A percentile compares a stretch with the other conserved stretches of the same genome.
Evolutionary conservation across 2,888 invertebrate genomes (phyloP).

Genomic region (Chymomyza amoena): DNA sequence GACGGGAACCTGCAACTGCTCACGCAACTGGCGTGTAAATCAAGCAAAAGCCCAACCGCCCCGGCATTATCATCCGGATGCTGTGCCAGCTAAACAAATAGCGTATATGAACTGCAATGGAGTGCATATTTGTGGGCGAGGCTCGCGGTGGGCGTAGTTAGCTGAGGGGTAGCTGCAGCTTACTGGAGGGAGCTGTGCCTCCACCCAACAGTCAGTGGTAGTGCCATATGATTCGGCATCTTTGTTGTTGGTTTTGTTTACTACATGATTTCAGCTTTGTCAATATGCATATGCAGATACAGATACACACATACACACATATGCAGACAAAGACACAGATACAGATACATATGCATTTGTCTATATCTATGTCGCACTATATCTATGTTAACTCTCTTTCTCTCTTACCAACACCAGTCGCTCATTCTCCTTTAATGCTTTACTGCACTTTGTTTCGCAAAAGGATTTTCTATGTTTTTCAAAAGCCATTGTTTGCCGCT

Average conservation of each 20-base stretch:
- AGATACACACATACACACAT: conserved; percentile 2
- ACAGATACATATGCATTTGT: conserved; percentile 1
- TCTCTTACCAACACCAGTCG: neutral
- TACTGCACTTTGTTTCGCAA: conserved; percentile 63
- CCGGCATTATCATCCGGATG: neutral
- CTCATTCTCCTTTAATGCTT: neutral
- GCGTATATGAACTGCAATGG: neutral
- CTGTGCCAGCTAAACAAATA: conserved; percentile 1
- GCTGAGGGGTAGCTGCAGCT: neutral
- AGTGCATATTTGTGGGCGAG: neutral
- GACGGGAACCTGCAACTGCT: neutral
- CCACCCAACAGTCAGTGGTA: neutral
- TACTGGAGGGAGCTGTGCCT: neutral
- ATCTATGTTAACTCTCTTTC: neutral
- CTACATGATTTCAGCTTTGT: conserved; percentile 46
- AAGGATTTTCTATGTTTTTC: conserved; percentile 69
- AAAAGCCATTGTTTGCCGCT: conserved; percentile 50
- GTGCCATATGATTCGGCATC: neutral
- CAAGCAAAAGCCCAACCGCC: neutral
- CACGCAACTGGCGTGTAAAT: conserved; percentile 3
- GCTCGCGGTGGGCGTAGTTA: neutral
- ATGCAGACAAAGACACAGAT: conserved; percentile 2
- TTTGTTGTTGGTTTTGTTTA: conserved; percentile 17
- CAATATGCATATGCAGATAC: conserved; percentile 33
- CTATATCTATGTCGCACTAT: neutral